Base-by-base conservation (phyloP, 2,888 invertebrate genomes). In the Pterostichus madidus region DNA sequence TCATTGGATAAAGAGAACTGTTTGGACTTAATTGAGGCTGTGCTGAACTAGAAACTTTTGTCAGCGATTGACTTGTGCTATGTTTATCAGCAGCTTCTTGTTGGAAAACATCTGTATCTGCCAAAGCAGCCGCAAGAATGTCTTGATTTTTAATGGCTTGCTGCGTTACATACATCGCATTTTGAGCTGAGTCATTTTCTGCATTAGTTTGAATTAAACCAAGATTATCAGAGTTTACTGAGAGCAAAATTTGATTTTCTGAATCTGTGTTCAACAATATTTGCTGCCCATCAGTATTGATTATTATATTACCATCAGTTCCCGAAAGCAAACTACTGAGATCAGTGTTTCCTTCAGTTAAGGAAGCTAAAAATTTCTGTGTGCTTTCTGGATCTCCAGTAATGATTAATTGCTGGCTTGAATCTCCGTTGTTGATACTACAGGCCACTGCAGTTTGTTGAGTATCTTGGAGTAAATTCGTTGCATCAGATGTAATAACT, bases 61-160 rank as follows among this genome's bases (percentile, higher is more conserved):
- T 91, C 77, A 91, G 90, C 83, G 84, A 80, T 52, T 85, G 85
- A 35, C 85, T 84, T 0, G 87, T 83, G 35, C 87, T 86, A 5
- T 7, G 6, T 80, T 89, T 88, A 0, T 88, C 84, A 39, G 87
- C 86, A 49, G 86, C 86, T 84, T 93, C 91, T 84, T 91, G 91
- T 85, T 93, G 94, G 87, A 95, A 95, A 61, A 94, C 93, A 87
- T 95, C 95, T 17, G 94, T 94, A 86, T 94, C 94, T 0, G 95
- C 95, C 61, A 96, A 90, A 13, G 95, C 95, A 10, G 94, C 95
- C 13, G 95, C 95, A 61, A 96, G 89, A 85, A 96, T 94, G 87
- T 96, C 95, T 85, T 94, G 93, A 85, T 93, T 93, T 84, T 89
- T 89, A 15, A 84, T 86, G 11, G 88, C 85, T 83, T 84, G 87